A percentile compares a stretch with the other conserved stretches of the same genome.
phyloP scores from a whole-genome alignment of 30 jellyfish, hydroid and myxozoan genomes.

The Chrysaora quinquecirrha region DNA sequence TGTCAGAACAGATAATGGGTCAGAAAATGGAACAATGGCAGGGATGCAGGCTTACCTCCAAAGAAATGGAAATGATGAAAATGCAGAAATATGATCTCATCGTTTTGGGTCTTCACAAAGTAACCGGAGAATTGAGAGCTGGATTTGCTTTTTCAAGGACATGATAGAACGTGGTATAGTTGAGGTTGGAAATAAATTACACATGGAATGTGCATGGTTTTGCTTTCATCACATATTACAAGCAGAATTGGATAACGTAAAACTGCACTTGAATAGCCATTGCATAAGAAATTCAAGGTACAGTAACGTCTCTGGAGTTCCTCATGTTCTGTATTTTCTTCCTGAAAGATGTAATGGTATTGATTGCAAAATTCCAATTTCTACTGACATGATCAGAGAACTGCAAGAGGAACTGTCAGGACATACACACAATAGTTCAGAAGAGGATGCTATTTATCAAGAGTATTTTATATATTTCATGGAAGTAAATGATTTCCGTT shows the following conservation, averaged over 20 bases:
- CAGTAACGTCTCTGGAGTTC: conserved; percentile 7
- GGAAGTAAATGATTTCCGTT: background rate
- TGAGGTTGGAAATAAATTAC: conserved; percentile 4
- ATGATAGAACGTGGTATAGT: background rate
- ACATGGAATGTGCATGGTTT: conserved; percentile 52
- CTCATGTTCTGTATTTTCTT: background rate
- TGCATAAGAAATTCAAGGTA: conserved; percentile 27
- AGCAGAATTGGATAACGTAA: conserved; percentile 9
- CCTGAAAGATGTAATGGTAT: background rate
- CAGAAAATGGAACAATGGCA: conserved; percentile 37
- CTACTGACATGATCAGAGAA: no score
- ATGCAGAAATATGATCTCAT: conserved; percentile 29
- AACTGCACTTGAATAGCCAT: conserved; percentile 32
- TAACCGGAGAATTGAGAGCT: conserved; percentile 35
- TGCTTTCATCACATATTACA: conserved; percentile 13
- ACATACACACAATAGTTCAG: no score
- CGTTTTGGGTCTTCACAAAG: conserved; percentile 23
- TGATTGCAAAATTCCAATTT: no score
- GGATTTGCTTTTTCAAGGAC: background rate
- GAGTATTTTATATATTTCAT: background rate
- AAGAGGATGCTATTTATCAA: background rate
- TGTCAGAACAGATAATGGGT: conserved; percentile 39
- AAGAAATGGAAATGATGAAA: background rate
- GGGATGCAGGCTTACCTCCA: conserved; percentile 3
- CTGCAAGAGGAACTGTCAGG: no score